Percentiles rank a stretch among this genome's conserved stretches.
These are phyloP conservation scores for Tragulus kanchil DNA, from an alignment of 2,113 vertebrate species.

Conservation along the genomic window DNA sequence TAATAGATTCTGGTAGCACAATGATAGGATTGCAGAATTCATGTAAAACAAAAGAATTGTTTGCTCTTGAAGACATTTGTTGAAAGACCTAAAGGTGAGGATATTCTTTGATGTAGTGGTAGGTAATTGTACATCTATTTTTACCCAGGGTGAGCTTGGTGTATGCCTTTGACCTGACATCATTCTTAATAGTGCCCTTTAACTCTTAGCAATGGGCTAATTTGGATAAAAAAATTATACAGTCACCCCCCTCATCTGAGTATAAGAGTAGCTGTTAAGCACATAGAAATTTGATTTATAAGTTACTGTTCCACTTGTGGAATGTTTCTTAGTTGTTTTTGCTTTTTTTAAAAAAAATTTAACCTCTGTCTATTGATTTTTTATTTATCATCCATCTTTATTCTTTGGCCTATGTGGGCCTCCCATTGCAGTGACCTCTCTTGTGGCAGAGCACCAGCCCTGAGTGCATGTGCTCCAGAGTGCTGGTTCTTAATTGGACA, in stretches of 20 bases:
- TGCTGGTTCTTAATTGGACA: no score
- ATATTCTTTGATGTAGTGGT: neutral
- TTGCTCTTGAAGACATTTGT: neutral
- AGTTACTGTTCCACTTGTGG: neutral
- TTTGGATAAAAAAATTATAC: neutral
- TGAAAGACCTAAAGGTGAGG: neutral
- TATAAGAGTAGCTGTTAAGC: neutral
- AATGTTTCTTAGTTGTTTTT: neutral
- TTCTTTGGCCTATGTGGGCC: no score
- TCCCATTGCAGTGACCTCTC: no score
- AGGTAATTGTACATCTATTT: neutral
- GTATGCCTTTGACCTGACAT: neutral
- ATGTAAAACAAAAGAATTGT: neutral
- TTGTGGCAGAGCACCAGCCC: no score
- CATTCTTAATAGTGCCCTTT: slow-evolving; percentile 1
- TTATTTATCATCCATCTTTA: no score
- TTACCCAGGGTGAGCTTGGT: neutral
- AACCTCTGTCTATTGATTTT: no score
- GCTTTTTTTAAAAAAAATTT: neutral
- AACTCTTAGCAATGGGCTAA: neutral
- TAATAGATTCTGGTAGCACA: neutral
- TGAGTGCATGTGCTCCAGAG: no score
- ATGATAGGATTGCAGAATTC: neutral
- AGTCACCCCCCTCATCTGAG: neutral
- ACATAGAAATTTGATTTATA: neutral